Percentiles rank a stretch among this genome's conserved stretches.
phyloP scores from a whole-genome alignment of 2,797 vertebrate species.

The Macropus fuliginosus region DNA sequence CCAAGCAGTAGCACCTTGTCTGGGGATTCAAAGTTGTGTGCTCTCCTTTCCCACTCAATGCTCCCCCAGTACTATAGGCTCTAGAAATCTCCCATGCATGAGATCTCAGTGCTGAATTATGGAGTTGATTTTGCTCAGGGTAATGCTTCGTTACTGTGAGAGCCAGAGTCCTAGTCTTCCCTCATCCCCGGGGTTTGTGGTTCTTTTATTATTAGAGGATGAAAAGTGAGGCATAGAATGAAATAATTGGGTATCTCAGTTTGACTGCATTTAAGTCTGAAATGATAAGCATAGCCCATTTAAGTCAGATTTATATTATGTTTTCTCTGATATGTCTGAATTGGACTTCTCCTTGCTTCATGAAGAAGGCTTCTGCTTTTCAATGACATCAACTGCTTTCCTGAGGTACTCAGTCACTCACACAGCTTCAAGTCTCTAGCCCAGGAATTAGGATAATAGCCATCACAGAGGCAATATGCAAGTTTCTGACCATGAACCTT shows the following conservation, averaged over 20 bases:
- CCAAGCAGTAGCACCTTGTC: conserved; percentile 91
- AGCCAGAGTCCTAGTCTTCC: no score
- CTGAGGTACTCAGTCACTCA: conserved; percentile 92
- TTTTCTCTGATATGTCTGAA: conserved; percentile 89
- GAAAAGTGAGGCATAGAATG: conserved; percentile 88
- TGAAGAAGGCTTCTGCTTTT: conserved; percentile 98
- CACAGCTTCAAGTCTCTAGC: conserved; percentile 81
- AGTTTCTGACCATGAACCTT: conserved; percentile 98
- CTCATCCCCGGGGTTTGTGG: no score
- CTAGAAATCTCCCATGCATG: conserved; percentile 91
- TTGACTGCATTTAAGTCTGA: conserved; percentile 95
- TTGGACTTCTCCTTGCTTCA: conserved; percentile 92
- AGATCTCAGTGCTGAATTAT: conserved; percentile 94
- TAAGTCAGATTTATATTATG: conserved; percentile 94
- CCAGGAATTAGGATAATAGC: conserved; percentile 81
- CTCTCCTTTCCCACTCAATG: conserved; percentile 82
- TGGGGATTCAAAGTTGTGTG: conserved; percentile 94
- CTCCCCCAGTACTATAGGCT: conserved; percentile 94
- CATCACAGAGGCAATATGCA: conserved; percentile 90
- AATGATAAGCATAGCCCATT: conserved; percentile 94
- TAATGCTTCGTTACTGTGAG: conserved; percentile 51
- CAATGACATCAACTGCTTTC: conserved; percentile 95
- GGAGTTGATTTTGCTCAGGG: conserved; percentile 92
- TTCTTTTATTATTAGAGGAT: no score
- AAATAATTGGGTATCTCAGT: conserved; percentile 92